Evolutionary conservation across 2,888 invertebrate genomes (phyloP), one percentile per base, ranked within the genome.

Genomic region (Drosophila suboccidentalis): DNA sequence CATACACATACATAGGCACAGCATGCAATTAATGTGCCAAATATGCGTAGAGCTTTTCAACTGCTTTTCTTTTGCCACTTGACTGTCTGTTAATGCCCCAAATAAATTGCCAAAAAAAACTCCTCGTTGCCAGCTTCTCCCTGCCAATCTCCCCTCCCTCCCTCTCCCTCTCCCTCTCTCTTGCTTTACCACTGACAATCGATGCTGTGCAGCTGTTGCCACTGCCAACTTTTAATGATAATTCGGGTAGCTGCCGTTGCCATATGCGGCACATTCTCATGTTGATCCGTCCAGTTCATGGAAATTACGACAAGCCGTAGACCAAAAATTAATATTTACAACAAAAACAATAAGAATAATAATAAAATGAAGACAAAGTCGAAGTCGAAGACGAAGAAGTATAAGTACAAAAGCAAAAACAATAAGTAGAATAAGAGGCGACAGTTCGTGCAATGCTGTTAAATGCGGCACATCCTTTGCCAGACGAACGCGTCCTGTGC

Each of bases 211-310:
- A 89, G 82, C 86, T 87, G 86, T 76, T 78, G 76, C 76, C 74
- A 70, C 59, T 75, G 71, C 71, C 75, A 87, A 87, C 86, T 87
- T 89, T 87, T 88, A 87, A 87, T 87, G 82, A 82, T 82, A 89
- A 85, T 78, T 80, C 73, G 50, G 49, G 60, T 39, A 66, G 38
- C 49, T 60, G 64, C 70, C 54, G 39, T 53, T 70, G 63, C 82
- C 79, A 80, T 71, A 82, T 82, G 79, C 64, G 61, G 36, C 74
- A 57, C 61, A 70, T 53, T 57, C 57, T 38, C 46, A 43, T 36
- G 57, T 55, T 63, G 58, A 69, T 38, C 49, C 58, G 60, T 61
- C 68, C 74, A 72, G 67, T 75, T 80, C 65, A 73, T 83, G 75
- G 71, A 75, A 78, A 81, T 81, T 62, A 51, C 51, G 60, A 66